Conservation (phyloP, 2,888 invertebrate genomes). For the Philereme vetulata region DNA sequence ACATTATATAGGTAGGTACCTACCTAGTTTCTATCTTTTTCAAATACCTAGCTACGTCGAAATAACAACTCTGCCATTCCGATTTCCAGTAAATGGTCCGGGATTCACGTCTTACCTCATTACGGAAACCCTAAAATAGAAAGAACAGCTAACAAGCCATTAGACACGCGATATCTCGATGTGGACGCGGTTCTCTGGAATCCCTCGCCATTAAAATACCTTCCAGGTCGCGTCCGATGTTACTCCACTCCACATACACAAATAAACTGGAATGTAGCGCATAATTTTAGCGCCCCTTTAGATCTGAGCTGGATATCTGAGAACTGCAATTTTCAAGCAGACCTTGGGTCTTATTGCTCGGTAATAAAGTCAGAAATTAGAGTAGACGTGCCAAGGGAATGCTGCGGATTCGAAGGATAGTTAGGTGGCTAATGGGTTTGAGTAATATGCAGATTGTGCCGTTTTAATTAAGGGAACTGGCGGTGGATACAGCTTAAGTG, state of each 20-base stretch:
- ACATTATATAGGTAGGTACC: too few species aligned
- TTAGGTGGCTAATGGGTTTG: constrained; percentile 16
- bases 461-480: constrained; percentile 7
- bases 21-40: too few species aligned
- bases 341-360: constrained; percentile 21
- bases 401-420: constrained; percentile 18
- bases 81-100: constrained; percentile 4
- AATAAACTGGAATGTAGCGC: constrained; percentile 68
- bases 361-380: constrained; percentile 21
- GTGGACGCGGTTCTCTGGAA: constrained; percentile 31
- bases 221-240: constrained; percentile 40
- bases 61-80: background rate
- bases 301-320: constrained; percentile 35
- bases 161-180: constrained; percentile 23
- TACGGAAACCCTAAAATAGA: constrained; percentile 26
- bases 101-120: constrained; percentile 20
- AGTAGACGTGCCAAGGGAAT: constrained; percentile 4
- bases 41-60: too few species aligned
- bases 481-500: background rate
- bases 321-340: constrained; percentile 27
- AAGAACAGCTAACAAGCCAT: constrained; percentile 22
- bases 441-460: constrained; percentile 16
- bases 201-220: constrained; percentile 43
- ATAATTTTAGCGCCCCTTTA: constrained; percentile 61
- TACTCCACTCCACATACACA: constrained; percentile 49